A percentile compares a stretch with the other conserved stretches of the same genome.
phyloP scores from a whole-genome alignment of 1,140 invertebrate species.

The Pachypsylla venusta region DNA sequence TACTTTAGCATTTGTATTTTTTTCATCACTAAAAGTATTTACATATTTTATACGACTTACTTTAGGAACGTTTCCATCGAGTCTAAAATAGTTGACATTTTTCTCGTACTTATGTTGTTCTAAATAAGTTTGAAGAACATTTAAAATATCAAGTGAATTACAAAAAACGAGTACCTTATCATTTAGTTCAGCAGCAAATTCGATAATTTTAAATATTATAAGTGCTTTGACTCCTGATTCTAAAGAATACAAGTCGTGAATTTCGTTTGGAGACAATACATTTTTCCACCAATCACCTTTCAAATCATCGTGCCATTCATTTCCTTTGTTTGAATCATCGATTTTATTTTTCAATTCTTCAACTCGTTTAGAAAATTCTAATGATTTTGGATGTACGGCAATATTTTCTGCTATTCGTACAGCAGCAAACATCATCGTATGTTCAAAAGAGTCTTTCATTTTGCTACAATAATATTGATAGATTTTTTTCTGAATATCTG shows the following conservation, averaged over 20 bases:
- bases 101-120: slow-evolving; percentile 34
- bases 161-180: slow-evolving; percentile 68
- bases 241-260: slow-evolving; percentile 39
- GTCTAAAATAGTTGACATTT: slow-evolving; percentile 31
- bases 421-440: slow-evolving; percentile 65
- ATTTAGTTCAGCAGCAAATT: slow-evolving; percentile 56
- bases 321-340: slow-evolving; percentile 23
- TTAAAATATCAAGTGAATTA: slow-evolving; percentile 42
- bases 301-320: slow-evolving; percentile 29
- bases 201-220: slow-evolving; percentile 57
- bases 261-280: slow-evolving; percentile 42
- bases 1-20: slow-evolving; percentile 40
- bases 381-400: slow-evolving; percentile 60
- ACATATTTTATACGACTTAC: slow-evolving; percentile 33
- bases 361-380: slow-evolving; percentile 76
- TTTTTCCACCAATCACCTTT: slow-evolving; percentile 30
- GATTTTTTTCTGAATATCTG: slow-evolving; percentile 44
- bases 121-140: slow-evolving; percentile 67
- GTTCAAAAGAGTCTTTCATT: slow-evolving; percentile 33
- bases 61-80: slow-evolving; percentile 40
- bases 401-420: slow-evolving; percentile 69
- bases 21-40: slow-evolving; percentile 38
- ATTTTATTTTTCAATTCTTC: slow-evolving; percentile 32
- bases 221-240: slow-evolving; percentile 56
- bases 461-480: slow-evolving; percentile 33